Conservation (phyloP, 2,113 vertebrate species). For the Chaetura pelagica region DNA sequence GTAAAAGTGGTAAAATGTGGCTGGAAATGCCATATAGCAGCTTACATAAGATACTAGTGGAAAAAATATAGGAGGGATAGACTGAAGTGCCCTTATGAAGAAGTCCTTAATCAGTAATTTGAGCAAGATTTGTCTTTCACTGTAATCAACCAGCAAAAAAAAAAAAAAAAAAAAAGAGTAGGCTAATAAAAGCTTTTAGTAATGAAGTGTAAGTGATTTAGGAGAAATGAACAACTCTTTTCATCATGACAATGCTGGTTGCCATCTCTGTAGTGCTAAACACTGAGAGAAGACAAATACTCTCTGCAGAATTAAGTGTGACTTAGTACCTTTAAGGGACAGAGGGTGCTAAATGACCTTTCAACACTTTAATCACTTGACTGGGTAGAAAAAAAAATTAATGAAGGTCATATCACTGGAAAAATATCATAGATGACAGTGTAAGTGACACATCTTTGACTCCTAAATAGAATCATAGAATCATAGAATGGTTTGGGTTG, state of each 20-base stretch:
- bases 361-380: constrained; percentile 55
- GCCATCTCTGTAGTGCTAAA: not conserved
- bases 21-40: not conserved
- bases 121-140: not conserved
- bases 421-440: not conserved
- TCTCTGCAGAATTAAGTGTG: not conserved
- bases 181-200: not conserved
- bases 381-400: constrained; percentile 35
- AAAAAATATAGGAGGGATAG: not conserved
- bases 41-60: not conserved
- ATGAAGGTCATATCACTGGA: constrained; percentile 44
- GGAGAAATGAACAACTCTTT: not conserved
- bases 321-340: constrained; percentile 25
- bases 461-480: not conserved
- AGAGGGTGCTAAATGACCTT: constrained; percentile 50
- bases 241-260: not conserved
- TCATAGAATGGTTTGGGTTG: too few relatives aligned
- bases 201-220: not conserved
- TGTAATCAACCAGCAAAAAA: not conserved
- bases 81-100: not conserved
- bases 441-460: not conserved
- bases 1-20: not conserved
- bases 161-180: not conserved
- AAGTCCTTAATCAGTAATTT: not conserved
- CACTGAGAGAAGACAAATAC: not conserved